Evolutionary conservation across 2,797 vertebrate species (phyloP).

Genomic region (Xyrichtys novacula): DNA sequence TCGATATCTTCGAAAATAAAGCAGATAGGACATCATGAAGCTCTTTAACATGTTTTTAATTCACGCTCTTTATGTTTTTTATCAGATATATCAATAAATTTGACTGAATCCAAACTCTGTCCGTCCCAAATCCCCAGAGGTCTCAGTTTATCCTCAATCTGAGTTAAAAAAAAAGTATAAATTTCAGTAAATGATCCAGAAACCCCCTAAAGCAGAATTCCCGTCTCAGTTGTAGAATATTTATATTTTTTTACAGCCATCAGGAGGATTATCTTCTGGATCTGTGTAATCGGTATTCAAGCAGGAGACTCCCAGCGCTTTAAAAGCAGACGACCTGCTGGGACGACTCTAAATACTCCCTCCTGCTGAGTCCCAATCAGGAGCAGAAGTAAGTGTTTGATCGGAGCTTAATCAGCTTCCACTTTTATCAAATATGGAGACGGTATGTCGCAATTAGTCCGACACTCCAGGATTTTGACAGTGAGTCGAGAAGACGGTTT

Average conservation of each 20-base stretch:
- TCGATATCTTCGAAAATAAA: no score
- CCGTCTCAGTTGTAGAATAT: conserved; percentile 18
- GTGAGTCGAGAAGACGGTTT: not conserved
- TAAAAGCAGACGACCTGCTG: conserved; percentile 51
- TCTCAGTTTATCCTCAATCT: no score
- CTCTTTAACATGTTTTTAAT: no score
- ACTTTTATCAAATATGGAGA: conserved; percentile 58
- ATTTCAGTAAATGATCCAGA: no score
- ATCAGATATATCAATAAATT: no score
- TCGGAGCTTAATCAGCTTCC: conserved; percentile 35
- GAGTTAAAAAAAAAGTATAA: no score
- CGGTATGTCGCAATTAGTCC: conserved; percentile 32
- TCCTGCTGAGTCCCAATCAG: conserved; percentile 50
- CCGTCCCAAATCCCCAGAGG: no score
- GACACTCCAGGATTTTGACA: not conserved
- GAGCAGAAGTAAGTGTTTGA: conserved; percentile 40
- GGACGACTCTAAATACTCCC: conserved; percentile 33
- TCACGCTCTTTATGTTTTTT: no score
- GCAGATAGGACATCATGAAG: no score
- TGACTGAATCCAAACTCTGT: no score
- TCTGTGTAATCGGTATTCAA: conserved; percentile 29
- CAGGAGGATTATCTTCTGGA: conserved; percentile 51
- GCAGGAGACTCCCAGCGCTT: conserved; percentile 35
- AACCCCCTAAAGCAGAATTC: conserved; percentile 1
- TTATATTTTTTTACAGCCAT: conserved; percentile 25